phyloP scores from a whole-genome alignment of 2,797 vertebrate species.

The Enteromius thamalakanensis region DNA sequence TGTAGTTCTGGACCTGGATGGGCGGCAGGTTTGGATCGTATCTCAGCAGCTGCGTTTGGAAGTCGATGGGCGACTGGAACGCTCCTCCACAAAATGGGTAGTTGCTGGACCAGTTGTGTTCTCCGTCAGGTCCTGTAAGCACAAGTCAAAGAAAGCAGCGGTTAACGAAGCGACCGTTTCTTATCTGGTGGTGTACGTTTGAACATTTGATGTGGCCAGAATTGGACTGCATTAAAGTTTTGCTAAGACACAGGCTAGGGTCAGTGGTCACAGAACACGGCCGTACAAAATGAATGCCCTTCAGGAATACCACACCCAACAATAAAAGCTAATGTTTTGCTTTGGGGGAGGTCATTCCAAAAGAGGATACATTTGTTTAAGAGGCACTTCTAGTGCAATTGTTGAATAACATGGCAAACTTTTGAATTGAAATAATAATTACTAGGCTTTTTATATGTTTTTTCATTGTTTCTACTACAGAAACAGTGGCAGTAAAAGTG shows the following conservation, averaged over 20 bases:
- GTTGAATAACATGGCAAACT: not conserved
- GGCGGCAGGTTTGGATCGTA: slow-evolving; percentile 85
- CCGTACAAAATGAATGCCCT: slow-evolving; percentile 39
- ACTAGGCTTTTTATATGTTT: not conserved
- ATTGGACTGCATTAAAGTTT: not conserved
- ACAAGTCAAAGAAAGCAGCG: not conserved
- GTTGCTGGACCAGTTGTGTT: slow-evolving; percentile 82
- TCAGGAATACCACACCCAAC: slow-evolving; percentile 31
- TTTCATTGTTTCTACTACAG: not conserved
- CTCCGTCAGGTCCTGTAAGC: slow-evolving; percentile 82
- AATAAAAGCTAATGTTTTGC: slow-evolving; percentile 33
- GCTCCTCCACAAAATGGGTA: slow-evolving; percentile 88
- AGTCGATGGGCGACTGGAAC: slow-evolving; percentile 92
- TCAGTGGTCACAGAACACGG: slow-evolving; percentile 31
- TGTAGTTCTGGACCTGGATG: slow-evolving; percentile 86
- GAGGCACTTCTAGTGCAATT: not conserved
- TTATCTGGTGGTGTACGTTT: not conserved
- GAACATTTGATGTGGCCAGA: not conserved
- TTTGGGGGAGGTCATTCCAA: slow-evolving; percentile 56
- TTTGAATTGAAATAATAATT: not conserved
- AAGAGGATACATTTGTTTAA: slow-evolving; percentile 38
- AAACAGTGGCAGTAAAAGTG: slow-evolving; percentile 7
- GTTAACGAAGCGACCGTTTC: not conserved
- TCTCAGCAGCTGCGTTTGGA: slow-evolving; percentile 83
- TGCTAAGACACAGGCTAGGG: not conserved